Conservation (phyloP, 2,797 vertebrate genomes). For the Microctenopoma lineatum region DNA sequence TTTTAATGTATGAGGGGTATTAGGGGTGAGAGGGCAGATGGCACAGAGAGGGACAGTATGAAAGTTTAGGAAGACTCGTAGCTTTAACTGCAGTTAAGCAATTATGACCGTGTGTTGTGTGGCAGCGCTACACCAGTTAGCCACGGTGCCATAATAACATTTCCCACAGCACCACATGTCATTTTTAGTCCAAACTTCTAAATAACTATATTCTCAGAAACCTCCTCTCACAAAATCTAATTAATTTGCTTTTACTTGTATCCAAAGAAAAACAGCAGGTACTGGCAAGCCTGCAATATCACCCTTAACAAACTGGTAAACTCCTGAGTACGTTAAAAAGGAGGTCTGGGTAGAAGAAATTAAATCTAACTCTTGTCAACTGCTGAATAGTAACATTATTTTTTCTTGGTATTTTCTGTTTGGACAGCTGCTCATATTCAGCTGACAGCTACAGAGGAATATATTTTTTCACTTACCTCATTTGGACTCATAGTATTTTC, state of each 20-base stretch:
- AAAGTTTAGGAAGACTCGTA: conserved; percentile 18
- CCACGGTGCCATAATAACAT: conserved; percentile 29
- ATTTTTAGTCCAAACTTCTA: conserved; percentile 26
- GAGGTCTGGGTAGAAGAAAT: neutral
- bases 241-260: conserved; percentile 4
- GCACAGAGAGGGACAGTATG: conserved; percentile 13
- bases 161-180: conserved; percentile 34
- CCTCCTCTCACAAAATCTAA: neutral
- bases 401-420: conserved; percentile 4
- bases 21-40: conserved; percentile 34
- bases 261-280: neutral
- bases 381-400: neutral
- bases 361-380: neutral
- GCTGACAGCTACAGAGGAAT: conserved; percentile 34
- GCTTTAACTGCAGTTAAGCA: conserved; percentile 50
- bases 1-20: conserved; percentile 55
- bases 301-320: neutral
- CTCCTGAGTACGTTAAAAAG: neutral
- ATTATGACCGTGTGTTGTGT: conserved; percentile 56
- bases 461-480: conserved; percentile 22
- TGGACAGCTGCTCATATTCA: conserved; percentile 32
- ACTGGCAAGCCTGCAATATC: neutral
- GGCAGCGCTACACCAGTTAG: conserved; percentile 63
- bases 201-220: neutral
- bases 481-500: conserved; percentile 23